Base-by-base conservation (phyloP, 2,113 vertebrate species). In the Caloenas nicobarica region DNA sequence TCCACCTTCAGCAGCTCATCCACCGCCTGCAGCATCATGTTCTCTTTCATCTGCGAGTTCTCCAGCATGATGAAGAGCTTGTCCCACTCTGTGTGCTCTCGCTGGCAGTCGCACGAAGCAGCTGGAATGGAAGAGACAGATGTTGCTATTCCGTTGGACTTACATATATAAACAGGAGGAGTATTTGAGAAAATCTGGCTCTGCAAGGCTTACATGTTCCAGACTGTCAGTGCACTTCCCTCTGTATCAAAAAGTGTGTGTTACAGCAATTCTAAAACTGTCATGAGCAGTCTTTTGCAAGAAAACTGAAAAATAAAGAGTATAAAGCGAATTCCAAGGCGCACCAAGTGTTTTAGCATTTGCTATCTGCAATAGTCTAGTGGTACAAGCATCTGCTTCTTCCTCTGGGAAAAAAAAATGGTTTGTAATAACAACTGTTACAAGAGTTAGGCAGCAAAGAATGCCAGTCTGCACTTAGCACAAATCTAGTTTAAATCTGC, bases 1-100 rank as follows among this genome's bases (percentile, higher is more conserved):
- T 99, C 99, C 70, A 97, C 96, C 70, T 98, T 98, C 76, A 99
- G 97, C 16, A 98, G 92, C 86, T 98, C 98, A 3, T 99, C 98
- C 2, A 98, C 76, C 5, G 98, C 98, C 95, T 99, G 98, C 89
- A 99, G 98, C 96, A 99, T 96, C 98, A 99, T 99, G 97, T 98
- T 98, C 97, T 99, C 98, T 73, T 98, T 98, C 99, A 99, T 99
- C 97, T 99, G 99, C 1, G 99, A 99, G 98, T 99, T 98, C 98
- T 99, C 99, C 80, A 99, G 97, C 99, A 99, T 99, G 71, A 98
- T 98, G 97, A 99, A 99, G 68, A 99, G 97, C 96, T 99, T 99
- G 98, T 99, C 99, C 99, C 99, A 99, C 86, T 98, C 98, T 12
- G 97, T 98, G 93, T 98, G 97, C 64, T 99, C 99, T n/a, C 56